Conservation (phyloP, 2,797 vertebrate species). For the Cheirogaleus major region DNA sequence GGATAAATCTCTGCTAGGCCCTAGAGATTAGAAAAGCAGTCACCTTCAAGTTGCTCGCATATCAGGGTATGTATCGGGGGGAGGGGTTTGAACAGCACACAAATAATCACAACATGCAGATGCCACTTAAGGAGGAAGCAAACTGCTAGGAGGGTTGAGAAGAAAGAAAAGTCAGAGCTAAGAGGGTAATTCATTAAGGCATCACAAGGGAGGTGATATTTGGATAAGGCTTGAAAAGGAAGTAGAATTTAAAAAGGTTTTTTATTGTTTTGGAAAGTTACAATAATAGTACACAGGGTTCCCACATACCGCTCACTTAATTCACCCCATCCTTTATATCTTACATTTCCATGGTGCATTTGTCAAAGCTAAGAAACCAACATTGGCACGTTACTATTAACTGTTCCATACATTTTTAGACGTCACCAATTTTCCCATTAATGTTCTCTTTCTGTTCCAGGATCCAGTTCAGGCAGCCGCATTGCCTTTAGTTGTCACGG, state of each 20-base stretch:
- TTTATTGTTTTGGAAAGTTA: not conserved
- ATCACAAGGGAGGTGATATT: not conserved
- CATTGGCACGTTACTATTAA: not conserved
- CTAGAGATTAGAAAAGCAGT: not conserved
- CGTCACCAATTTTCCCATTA: not conserved
- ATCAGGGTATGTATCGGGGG: not conserved
- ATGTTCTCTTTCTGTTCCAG: not conserved
- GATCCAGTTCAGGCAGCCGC: not conserved
- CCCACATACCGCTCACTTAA: not conserved
- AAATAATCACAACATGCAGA: not conserved
- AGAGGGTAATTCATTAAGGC: not conserved
- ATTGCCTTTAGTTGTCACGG: not conserved
- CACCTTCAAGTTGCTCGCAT: not conserved
- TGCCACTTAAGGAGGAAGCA: not conserved
- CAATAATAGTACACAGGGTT: not conserved
- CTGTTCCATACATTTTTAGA: not conserved
- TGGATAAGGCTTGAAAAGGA: not conserved
- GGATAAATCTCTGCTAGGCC: not conserved
- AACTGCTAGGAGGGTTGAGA: not conserved
- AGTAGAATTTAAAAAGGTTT: not conserved
- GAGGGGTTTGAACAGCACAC: not conserved
- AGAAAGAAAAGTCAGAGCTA: not conserved
- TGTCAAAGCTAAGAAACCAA: slow-evolving; percentile 19
- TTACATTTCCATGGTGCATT: not conserved
- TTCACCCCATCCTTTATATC: not conserved